phyloP scores from a whole-genome alignment of 2,113 vertebrate species.

The Actenoides hombroni region DNA sequence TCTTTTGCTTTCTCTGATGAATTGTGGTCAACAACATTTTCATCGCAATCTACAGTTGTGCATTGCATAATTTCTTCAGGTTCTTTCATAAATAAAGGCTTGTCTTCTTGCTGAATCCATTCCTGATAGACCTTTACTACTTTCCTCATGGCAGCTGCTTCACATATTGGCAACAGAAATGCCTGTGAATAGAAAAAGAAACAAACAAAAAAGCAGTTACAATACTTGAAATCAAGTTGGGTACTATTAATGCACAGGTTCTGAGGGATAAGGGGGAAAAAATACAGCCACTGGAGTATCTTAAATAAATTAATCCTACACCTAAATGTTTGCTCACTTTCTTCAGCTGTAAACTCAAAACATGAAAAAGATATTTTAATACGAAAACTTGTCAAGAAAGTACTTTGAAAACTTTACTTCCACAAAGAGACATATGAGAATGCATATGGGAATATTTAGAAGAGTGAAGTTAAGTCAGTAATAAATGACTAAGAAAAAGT shows the following conservation, averaged over 20 bases:
- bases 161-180: conserved; percentile 95
- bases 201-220: background rate
- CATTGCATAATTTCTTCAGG: conserved; percentile 82
- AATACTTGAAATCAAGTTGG: background rate
- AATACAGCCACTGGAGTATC: background rate
- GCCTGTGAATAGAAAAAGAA: conserved; percentile 74
- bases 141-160: conserved; percentile 96
- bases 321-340: background rate
- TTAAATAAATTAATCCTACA: background rate
- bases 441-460: background rate
- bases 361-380: background rate
- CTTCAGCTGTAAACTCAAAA: background rate
- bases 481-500: background rate
- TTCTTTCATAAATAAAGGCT: conserved; percentile 96
- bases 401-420: background rate
- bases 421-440: background rate
- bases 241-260: background rate
- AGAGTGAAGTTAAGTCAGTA: background rate
- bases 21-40: conserved; percentile 73
- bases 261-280: background rate
- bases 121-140: conserved; percentile 98
- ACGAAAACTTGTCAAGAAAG: background rate
- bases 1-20: conserved; percentile 82
- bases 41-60: conserved; percentile 71
- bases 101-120: conserved; percentile 97